A percentile compares a stretch with the other conserved stretches of the same genome.
Evolutionary conservation across 2,113 vertebrate species (phyloP).

Genomic region (Peromyscus californicus): DNA sequence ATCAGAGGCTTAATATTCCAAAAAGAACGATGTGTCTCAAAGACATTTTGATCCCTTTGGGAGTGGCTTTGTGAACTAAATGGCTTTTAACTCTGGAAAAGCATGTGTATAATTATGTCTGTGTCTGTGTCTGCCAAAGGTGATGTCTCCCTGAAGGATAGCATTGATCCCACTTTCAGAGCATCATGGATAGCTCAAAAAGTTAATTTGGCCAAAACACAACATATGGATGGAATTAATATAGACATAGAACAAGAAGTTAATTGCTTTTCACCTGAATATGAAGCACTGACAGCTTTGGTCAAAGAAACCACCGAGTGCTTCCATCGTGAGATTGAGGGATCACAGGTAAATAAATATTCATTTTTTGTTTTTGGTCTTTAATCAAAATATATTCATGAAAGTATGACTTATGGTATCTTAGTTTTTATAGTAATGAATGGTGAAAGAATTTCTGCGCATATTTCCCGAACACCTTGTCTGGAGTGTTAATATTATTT

Average conservation of each 20-base stretch:
- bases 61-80: slow-evolving; percentile 52
- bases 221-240: slow-evolving; percentile 98
- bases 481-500: background rate
- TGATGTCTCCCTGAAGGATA: slow-evolving; percentile 90
- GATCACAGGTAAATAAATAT: slow-evolving; percentile 95
- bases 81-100: slow-evolving; percentile 52
- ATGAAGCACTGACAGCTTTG: slow-evolving; percentile 93
- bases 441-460: slow-evolving; percentile 8
- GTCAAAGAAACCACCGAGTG: slow-evolving; percentile 94
- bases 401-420: slow-evolving; percentile 12
- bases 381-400: slow-evolving; percentile 35
- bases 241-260: slow-evolving; percentile 96
- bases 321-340: slow-evolving; percentile 95
- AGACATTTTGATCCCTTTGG: slow-evolving; percentile 37
- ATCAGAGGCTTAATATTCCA: slow-evolving; percentile 25
- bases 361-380: background rate
- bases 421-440: slow-evolving; percentile 30
- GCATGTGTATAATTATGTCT: slow-evolving; percentile 20
- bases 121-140: slow-evolving; percentile 86
- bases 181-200: slow-evolving; percentile 93
- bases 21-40: slow-evolving; percentile 55
- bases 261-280: slow-evolving; percentile 89
- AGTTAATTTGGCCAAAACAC: slow-evolving; percentile 92
- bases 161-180: slow-evolving; percentile 91
- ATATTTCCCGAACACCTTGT: slow-evolving; percentile 15